Evolutionary conservation across 2,113 vertebrate genomes (phyloP).

Genomic region (Pterocles gutturalis): DNA sequence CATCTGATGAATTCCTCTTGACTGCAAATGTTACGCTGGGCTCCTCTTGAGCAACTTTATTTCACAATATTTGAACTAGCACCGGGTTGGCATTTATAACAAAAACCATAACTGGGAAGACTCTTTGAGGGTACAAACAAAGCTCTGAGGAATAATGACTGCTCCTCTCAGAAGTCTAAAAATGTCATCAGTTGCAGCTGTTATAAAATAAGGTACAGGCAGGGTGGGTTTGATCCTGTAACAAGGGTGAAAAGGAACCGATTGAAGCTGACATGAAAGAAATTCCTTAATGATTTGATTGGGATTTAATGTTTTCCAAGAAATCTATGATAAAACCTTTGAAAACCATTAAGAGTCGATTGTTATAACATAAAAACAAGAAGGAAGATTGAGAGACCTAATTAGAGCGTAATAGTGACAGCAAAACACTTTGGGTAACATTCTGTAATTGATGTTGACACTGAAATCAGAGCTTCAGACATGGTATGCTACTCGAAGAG

Average conservation of each 20-base stretch:
- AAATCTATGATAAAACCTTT: not conserved
- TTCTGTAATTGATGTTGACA: not conserved
- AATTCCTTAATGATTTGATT: not conserved
- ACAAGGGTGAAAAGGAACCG: not conserved
- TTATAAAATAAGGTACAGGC: not conserved
- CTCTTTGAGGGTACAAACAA: not conserved
- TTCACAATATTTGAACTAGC: not conserved
- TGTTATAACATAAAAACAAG: not conserved
- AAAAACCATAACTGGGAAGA: not conserved
- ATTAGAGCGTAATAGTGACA: not conserved
- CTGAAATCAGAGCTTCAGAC: not conserved
- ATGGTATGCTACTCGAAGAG: not conserved
- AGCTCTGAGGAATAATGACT: not conserved
- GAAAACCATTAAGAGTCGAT: not conserved
- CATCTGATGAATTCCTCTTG: not conserved
- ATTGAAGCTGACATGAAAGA: not conserved
- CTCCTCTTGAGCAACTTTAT: not conserved
- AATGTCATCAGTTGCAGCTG: slow-evolving; percentile 3
- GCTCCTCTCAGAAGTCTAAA: not conserved
- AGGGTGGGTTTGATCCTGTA: not conserved
- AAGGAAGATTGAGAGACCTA: not conserved
- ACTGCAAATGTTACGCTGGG: not conserved
- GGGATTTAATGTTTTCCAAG: not conserved
- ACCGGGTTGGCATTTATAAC: not conserved
- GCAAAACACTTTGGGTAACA: not conserved